A percentile compares a stretch with the other conserved stretches of the same genome.
phyloP scores from a whole-genome alignment of 2,888 invertebrate genomes.

The Autographa gamma region DNA sequence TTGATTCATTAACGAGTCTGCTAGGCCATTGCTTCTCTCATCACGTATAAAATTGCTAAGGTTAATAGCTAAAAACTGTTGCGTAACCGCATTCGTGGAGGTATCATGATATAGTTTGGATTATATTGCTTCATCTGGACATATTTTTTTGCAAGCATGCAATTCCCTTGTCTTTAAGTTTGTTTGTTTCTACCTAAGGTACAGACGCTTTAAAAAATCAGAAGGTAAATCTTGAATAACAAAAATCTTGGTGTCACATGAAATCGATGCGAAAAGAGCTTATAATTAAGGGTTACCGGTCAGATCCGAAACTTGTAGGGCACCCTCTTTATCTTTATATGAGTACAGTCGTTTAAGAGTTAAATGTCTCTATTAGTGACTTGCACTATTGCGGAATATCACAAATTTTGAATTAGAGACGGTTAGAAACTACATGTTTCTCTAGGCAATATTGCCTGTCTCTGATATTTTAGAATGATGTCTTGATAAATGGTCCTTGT shows the following conservation, averaged over 20 bases:
- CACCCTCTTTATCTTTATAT: too few relatives aligned
- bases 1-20: conserved; percentile 50
- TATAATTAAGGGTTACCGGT: too few relatives aligned
- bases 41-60: conserved; percentile 57
- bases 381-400: not conserved
- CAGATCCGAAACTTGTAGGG: too few relatives aligned
- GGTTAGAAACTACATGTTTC: too few relatives aligned
- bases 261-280: too few relatives aligned
- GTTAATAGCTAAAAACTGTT: conserved; percentile 57
- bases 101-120: conserved; percentile 31
- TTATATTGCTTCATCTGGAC: not conserved
- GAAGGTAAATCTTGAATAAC: too few relatives aligned
- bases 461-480: not conserved
- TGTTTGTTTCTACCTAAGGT: too few relatives aligned
- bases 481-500: not conserved
- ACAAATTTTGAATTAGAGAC: not conserved
- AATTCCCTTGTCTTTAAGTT: too few relatives aligned
- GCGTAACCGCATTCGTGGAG: conserved; percentile 50
- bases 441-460: not conserved
- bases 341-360: too few relatives aligned
- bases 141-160: not conserved
- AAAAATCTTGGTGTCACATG: too few relatives aligned
- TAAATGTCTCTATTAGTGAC: not conserved
- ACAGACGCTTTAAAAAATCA: too few relatives aligned
- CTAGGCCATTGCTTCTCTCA: conserved; percentile 49